These are phyloP conservation scores for Tholera decimalis DNA, from an alignment of 2,888 invertebrate genomes.

Conservation along the genomic window DNA sequence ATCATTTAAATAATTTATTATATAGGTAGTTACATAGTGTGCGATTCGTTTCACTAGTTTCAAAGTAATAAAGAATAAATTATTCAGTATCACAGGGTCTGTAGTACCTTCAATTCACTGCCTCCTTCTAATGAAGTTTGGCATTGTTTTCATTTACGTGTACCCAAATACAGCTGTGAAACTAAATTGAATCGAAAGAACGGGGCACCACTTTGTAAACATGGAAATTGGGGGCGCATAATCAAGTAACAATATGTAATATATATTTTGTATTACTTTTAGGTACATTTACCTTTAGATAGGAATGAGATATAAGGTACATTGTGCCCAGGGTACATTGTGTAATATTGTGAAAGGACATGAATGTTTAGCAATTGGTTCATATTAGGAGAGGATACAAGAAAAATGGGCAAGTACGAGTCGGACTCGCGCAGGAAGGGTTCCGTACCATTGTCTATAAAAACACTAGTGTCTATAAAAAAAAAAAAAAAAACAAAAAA, in stretches of 20 bases:
- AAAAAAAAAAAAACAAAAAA: too few relatives aligned
- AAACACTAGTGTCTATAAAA: too few relatives aligned
- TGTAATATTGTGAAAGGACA: too few relatives aligned
- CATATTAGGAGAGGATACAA: too few relatives aligned
- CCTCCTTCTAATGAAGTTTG: conserved; percentile 37
- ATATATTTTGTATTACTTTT: conserved; percentile 12
- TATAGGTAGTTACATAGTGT: conserved; percentile 10
- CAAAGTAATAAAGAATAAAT: conserved; percentile 13
- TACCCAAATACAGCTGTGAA: conserved; percentile 40
- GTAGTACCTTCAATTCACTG: conserved; percentile 8
- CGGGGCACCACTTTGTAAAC: conserved; percentile 30
- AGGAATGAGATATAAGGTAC: background rate
- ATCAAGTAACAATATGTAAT: conserved; percentile 19
- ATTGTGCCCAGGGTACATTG: background rate
- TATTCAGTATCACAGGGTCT: conserved; percentile 9
- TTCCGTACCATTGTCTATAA: too few relatives aligned
- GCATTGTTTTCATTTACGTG: conserved; percentile 45
- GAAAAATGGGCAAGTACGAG: too few relatives aligned
- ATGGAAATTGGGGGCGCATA: conserved; percentile 33
- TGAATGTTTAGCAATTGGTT: too few relatives aligned
- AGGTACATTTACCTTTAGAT: background rate
- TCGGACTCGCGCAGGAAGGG: too few relatives aligned
- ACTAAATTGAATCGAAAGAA: conserved; percentile 49
- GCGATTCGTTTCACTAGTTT: conserved; percentile 14
- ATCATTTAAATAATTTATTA: background rate